Evolutionary conservation across 2,797 vertebrate species (phyloP).

Genomic region (Furcifer pardalis): DNA sequence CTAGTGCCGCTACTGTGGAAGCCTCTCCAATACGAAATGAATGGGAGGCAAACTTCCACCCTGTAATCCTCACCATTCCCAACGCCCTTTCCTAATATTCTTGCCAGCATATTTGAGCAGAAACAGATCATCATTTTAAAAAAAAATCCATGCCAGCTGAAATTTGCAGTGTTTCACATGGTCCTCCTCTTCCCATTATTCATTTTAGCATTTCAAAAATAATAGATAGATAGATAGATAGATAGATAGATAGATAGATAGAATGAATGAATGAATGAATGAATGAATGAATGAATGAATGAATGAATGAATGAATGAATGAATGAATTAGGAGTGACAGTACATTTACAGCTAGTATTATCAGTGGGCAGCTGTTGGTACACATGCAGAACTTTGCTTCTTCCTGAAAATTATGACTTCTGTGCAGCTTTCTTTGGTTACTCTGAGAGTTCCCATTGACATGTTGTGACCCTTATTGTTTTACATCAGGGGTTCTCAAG

Average conservation of each 20-base stretch:
- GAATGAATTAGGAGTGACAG: background rate
- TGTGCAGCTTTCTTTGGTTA: background rate
- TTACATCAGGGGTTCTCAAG: too few relatives aligned
- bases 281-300: too few relatives aligned
- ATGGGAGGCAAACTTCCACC: too few relatives aligned
- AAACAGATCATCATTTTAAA: background rate
- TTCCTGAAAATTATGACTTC: background rate
- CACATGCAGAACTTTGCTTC: background rate
- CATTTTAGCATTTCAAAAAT: background rate
- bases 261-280: too few relatives aligned
- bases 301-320: too few relatives aligned
- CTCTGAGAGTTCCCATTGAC: background rate
- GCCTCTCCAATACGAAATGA: too few relatives aligned
- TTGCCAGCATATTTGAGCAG: slow-evolving; percentile 21
- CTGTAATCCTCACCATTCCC: too few relatives aligned
- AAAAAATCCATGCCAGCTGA: background rate
- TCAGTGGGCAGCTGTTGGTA: background rate
- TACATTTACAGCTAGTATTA: slow-evolving; percentile 12
- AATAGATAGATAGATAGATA: too few relatives aligned
- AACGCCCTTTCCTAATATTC: too few relatives aligned
- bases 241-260: too few relatives aligned
- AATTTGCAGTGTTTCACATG: background rate
- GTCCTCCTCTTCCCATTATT: background rate
- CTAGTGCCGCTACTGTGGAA: too few relatives aligned
- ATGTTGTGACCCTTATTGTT: background rate